These are phyloP conservation scores for Cherax destructor DNA, from an alignment of 1,140 invertebrate genomes.

Conservation along the genomic window DNA sequence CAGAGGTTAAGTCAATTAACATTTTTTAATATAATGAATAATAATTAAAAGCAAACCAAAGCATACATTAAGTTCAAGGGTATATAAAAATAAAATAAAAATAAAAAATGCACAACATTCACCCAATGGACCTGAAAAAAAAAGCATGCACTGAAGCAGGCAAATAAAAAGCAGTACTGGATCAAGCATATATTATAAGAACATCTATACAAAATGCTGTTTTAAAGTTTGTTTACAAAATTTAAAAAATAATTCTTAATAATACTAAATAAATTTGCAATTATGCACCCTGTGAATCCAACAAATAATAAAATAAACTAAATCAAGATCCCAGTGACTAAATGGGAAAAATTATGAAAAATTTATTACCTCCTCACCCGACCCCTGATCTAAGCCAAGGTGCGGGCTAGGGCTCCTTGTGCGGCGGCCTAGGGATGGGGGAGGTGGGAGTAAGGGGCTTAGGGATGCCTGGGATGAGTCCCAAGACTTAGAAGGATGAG, in stretches of 20 bases:
- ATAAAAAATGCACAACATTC: constrained; percentile 16
- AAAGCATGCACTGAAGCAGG: constrained; percentile 43
- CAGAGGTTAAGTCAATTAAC: not conserved
- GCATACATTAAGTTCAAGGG: not conserved
- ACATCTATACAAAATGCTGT: constrained; percentile 19
- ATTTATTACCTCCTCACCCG: constrained; percentile 51
- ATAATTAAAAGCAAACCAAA: constrained; percentile 12
- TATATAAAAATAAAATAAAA: not conserved
- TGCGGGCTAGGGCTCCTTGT: constrained; percentile 57
- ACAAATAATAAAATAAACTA: constrained; percentile 36
- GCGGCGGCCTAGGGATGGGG: constrained; percentile 45
- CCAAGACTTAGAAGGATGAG: not conserved
- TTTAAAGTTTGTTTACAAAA: not conserved
- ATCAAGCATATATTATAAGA: constrained; percentile 36
- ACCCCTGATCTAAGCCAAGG: constrained; percentile 43
- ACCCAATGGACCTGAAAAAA: constrained; percentile 31
- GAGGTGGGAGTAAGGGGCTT: constrained; percentile 46
- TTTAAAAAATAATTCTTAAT: constrained; percentile 1
- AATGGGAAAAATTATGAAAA: constrained; percentile 38
- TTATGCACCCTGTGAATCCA: constrained; percentile 19
- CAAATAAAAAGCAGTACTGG: constrained; percentile 38
- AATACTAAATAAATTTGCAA: constrained; percentile 7
- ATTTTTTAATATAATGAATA: not conserved
- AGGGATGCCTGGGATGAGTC: constrained; percentile 19
- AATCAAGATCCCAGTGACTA: constrained; percentile 22